Conservation (phyloP, 2,888 invertebrate species). For the Campaea margaritaria region DNA sequence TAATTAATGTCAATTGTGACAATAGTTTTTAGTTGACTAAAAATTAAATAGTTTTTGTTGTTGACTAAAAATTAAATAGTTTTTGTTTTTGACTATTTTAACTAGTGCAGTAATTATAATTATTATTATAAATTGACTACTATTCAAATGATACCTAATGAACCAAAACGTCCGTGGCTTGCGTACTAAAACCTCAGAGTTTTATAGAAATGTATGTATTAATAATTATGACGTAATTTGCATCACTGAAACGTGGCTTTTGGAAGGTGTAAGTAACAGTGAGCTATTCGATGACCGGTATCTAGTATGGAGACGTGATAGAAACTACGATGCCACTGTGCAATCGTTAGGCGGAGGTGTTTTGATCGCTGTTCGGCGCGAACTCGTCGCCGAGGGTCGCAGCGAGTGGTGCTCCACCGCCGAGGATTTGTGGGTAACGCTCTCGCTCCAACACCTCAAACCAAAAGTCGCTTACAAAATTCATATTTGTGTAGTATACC, state of each 20-base stretch:
- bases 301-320: background rate
- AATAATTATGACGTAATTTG: background rate
- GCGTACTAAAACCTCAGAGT: too few species aligned
- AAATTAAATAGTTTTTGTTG: too few species aligned
- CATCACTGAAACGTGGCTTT: background rate
- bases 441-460: conserved; percentile 14
- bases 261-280: background rate
- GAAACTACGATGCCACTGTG: background rate
- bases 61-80: too few species aligned
- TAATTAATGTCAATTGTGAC: too few species aligned
- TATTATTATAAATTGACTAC: too few species aligned
- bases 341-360: conserved; percentile 23
- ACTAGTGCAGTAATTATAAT: too few species aligned
- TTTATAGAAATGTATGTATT: too few species aligned
- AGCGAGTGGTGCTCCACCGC: conserved; percentile 16
- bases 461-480: conserved; percentile 3
- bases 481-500: background rate
- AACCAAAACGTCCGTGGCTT: too few species aligned
- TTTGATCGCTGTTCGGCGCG: background rate
- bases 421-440: conserved; percentile 28
- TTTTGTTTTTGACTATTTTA: too few species aligned
- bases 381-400: conserved; percentile 7
- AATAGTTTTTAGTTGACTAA: too few species aligned
- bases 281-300: conserved; percentile 1
- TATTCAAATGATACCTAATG: too few species aligned